These are phyloP conservation scores for Stenchaetothrips biformis DNA, from an alignment of 2,888 invertebrate genomes.

Conservation along the genomic window DNA sequence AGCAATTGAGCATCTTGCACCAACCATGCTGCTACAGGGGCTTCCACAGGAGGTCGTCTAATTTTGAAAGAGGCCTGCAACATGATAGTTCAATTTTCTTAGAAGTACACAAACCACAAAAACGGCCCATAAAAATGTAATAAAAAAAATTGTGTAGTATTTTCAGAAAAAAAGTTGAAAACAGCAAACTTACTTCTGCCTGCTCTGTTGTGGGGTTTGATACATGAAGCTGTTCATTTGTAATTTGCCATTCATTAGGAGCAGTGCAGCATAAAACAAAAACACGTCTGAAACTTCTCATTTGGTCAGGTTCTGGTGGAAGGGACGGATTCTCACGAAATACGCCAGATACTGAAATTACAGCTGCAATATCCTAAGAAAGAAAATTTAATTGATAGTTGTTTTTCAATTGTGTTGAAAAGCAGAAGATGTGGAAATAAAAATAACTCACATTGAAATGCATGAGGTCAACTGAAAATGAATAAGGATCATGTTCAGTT, in stretches of 20 bases:
- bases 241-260: constrained; percentile 11
- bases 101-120: too few species aligned
- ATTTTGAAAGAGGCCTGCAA: not conserved
- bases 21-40: not conserved
- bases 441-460: constrained; percentile 53
- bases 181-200: not conserved
- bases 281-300: not conserved
- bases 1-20: not conserved
- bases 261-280: constrained; percentile 4
- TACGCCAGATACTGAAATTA: not conserved
- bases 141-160: not conserved
- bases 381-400: not conserved
- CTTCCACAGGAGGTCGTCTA: not conserved
- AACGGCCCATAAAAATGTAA: not conserved
- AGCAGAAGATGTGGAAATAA: not conserved
- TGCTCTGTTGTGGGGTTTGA: not conserved
- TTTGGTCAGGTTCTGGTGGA: not conserved
- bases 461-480: constrained; percentile 63
- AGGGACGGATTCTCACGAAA: not conserved
- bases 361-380: not conserved
- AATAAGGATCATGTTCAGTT: constrained; percentile 60
- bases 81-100: not conserved
- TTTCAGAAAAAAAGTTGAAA: not conserved
- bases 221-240: not conserved
- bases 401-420: not conserved